Evolutionary conservation across 2,113 vertebrate species (phyloP).

Genomic region (Paedocypris sp.): DNA sequence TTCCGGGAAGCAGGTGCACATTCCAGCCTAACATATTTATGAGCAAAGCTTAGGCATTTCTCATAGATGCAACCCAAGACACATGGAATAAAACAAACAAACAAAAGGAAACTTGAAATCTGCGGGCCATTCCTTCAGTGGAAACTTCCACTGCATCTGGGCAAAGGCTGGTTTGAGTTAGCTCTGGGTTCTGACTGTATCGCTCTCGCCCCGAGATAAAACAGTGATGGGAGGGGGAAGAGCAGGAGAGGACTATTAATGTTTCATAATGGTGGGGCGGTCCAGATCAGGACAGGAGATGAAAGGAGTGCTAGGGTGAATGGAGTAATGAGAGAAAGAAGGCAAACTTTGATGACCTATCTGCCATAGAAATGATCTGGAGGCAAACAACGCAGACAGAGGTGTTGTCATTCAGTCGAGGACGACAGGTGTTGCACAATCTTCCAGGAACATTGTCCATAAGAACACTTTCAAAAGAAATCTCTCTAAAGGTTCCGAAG

Average conservation of each 20-base stretch:
- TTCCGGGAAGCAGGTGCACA: background rate
- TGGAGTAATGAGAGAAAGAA: background rate
- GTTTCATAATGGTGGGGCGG: slow-evolving; percentile 10
- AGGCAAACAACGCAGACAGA: background rate
- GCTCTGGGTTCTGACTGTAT: background rate
- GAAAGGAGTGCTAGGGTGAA: slow-evolving; percentile 14
- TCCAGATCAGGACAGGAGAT: slow-evolving; percentile 6
- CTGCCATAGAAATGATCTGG: background rate
- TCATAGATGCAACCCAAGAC: background rate
- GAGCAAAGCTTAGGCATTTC: background rate
- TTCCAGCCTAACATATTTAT: background rate
- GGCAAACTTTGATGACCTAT: background rate
- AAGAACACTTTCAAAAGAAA: background rate
- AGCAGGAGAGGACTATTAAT: slow-evolving; percentile 1
- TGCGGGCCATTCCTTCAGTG: background rate
- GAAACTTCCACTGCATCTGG: background rate
- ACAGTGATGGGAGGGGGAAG: background rate
- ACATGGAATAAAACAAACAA: background rate
- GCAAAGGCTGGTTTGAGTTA: background rate
- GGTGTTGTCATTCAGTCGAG: background rate
- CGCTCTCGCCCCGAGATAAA: background rate
- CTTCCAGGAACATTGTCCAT: background rate
- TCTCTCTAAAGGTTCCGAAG: background rate
- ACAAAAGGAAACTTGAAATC: background rate
- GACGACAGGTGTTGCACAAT: background rate